Base-by-base conservation (phyloP, 2,113 vertebrate species). In the Sterrhoptilus dennistouni region DNA sequence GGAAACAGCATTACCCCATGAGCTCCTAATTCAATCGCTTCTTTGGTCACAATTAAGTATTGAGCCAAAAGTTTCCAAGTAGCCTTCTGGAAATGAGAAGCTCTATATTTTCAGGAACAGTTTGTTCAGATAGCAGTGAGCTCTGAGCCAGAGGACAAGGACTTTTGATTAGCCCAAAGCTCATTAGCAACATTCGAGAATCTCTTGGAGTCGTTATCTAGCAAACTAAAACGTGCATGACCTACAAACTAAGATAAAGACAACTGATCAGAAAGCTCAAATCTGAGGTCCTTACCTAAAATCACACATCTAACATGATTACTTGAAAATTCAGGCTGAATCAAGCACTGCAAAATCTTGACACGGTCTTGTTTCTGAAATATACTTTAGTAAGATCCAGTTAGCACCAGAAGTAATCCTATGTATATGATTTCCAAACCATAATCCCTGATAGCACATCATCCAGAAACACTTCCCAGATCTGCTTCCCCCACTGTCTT, bases 121-220 rank as follows among this genome's bases (percentile, higher is more conserved):
- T 38, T 89, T 2, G 3, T 70, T 83, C 36, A 27, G 38, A 82
- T 20, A 91, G 40, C 54, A 63, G 38, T 27, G 64, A 88, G 63
- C 29, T 70, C 54, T 72, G 65, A 76, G 85, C 25, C 18, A 59
- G 47, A 88, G 75, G 45, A 86, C 38, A 6, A 81, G 44, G 68
- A 71, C 72, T 92, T 93, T 45, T 75, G 52, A 96, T 93, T 86
- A 96, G 64, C 52, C 40, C 64, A 95, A 96, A 94, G 68, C 93
- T 95, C 93, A 96, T 95, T 88, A 96, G 56, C 54, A 94, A 85
- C 90, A 88, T 80, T 86, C 52, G 86, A 75, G 64, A 80, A 76
- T 56, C 57, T 82, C 76, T 61, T 23, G 2, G 54, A 78, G 70
- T 75, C 0, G 0, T 50, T 47, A 82, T 60, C 69, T 71, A 94